Evolutionary conservation across 64 coral and sea anemone species (phyloP).

Genomic region (Hydrozoanthus tunicans): DNA sequence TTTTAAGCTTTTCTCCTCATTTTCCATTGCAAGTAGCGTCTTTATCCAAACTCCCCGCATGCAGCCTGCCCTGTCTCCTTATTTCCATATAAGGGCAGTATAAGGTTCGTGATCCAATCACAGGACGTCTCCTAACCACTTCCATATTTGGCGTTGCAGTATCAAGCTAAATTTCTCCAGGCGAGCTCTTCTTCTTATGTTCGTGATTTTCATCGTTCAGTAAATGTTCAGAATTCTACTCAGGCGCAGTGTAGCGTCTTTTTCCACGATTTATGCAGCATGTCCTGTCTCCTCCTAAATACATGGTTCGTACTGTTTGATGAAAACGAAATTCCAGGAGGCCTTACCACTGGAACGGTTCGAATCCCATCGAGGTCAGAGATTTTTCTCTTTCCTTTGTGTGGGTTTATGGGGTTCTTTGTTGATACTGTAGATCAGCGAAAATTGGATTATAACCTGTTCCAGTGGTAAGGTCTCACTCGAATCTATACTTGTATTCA

Average conservation of each 20-base stretch:
- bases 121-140: neutral
- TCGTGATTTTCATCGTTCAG: neutral
- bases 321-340: too few species aligned
- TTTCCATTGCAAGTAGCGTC: neutral
- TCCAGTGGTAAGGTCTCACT: too few species aligned
- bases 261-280: neutral
- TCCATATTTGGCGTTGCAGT: neutral
- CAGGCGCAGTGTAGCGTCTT: neutral
- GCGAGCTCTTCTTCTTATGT: neutral
- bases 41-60: neutral
- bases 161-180: neutral
- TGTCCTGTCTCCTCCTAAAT: too few species aligned
- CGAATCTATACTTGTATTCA: too few species aligned
- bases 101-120: neutral
- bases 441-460: too few species aligned
- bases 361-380: too few species aligned
- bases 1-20: neutral
- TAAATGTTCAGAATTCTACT: neutral
- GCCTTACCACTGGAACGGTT: too few species aligned
- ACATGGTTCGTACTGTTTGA: too few species aligned
- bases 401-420: too few species aligned
- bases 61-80: neutral
- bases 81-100: neutral
- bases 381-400: too few species aligned
- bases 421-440: too few species aligned